Percentiles rank a stretch among this genome's conserved stretches.
phyloP scores from a whole-genome alignment of 2,797 vertebrate genomes.

The Miichthys miiuy region DNA sequence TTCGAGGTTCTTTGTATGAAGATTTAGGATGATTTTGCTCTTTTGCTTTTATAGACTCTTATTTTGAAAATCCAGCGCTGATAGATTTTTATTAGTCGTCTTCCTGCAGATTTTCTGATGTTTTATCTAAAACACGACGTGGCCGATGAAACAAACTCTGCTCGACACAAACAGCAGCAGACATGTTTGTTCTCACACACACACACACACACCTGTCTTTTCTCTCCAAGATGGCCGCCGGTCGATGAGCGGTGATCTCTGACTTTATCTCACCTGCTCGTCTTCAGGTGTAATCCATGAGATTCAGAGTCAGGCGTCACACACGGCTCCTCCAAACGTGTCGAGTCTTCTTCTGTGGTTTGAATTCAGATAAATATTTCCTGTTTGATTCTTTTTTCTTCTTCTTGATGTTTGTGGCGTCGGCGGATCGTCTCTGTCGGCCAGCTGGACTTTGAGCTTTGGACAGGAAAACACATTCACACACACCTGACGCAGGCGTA shows the following conservation, averaged over 20 bases:
- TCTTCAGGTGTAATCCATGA: conserved; percentile 79
- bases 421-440: conserved; percentile 36
- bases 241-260: conserved; percentile 13
- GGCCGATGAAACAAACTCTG: too few relatives aligned
- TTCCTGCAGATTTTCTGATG: not conserved
- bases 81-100: too few relatives aligned
- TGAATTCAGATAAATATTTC: not conserved
- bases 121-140: too few relatives aligned
- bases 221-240: conserved; percentile 68
- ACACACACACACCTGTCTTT: conserved; percentile 46
- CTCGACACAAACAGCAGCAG: not conserved
- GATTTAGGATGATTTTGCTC: too few relatives aligned
- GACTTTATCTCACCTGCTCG: not conserved
- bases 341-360: not conserved
- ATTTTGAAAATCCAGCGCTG: not conserved
- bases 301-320: conserved; percentile 1
- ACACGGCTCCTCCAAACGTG: not conserved
- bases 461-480: conserved; percentile 72
- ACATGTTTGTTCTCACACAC: conserved; percentile 41
- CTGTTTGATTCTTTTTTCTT: not conserved
- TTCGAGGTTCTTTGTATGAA: not conserved
- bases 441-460: conserved; percentile 84
- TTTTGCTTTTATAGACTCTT: not conserved
- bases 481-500: conserved; percentile 59
- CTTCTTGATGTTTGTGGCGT: conserved; percentile 22